Evolutionary conservation across 2,888 invertebrate species (phyloP).

Genomic region (Patella caerulea): DNA sequence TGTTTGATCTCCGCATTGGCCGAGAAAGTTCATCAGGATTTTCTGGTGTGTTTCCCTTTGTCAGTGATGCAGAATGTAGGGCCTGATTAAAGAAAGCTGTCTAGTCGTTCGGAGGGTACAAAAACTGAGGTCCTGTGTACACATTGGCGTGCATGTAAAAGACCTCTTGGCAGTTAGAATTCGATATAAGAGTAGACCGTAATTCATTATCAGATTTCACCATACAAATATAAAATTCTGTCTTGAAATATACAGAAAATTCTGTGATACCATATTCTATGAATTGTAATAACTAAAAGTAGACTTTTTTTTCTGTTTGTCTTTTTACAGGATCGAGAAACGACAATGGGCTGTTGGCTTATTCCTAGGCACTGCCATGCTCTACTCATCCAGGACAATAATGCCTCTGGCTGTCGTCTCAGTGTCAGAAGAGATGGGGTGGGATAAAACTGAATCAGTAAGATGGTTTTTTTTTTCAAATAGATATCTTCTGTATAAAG

Average conservation of each 20-base stretch:
- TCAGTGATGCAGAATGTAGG: no score
- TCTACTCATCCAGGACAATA: slow-evolving; percentile 80
- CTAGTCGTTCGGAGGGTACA: no score
- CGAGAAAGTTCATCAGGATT: no score
- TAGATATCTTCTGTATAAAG: no score
- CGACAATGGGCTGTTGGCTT: slow-evolving; percentile 70
- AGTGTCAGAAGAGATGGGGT: slow-evolving; percentile 78
- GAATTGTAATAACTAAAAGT: no score
- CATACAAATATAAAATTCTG: neutral
- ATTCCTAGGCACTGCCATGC: slow-evolving; percentile 78
- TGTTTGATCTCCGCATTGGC: no score
- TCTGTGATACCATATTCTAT: neutral
- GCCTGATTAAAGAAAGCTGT: no score
- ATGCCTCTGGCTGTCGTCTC: slow-evolving; percentile 79
- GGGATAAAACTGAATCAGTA: slow-evolving; percentile 79
- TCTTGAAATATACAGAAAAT: neutral
- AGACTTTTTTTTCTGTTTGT: neutral
- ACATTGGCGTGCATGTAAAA: no score
- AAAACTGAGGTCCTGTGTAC: no score
- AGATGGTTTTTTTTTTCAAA: slow-evolving; percentile 28
- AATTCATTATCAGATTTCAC: neutral
- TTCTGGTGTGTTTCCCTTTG: no score
- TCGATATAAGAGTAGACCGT: no score
- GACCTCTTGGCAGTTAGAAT: no score
- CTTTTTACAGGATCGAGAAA: slow-evolving; percentile 60